Percentiles rank a stretch among this genome's conserved stretches.
phyloP scores from a whole-genome alignment of 2,888 invertebrate species.

The Conus canariensis region DNA sequence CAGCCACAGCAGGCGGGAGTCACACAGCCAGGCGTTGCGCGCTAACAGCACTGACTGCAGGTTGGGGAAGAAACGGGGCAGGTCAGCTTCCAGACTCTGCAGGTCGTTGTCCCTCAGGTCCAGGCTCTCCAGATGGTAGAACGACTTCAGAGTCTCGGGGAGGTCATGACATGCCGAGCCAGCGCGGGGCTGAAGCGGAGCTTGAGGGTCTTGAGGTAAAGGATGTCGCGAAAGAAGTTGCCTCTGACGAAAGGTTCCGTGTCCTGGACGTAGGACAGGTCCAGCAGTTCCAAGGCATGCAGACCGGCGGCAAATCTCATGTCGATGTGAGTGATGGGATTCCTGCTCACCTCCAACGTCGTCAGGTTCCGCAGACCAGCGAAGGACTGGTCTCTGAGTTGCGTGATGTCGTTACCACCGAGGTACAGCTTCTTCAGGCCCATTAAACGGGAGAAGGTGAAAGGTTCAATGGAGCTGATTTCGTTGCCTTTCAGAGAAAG shows the following conservation, averaged over 20 bases:
- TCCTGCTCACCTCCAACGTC: constrained; percentile 58
- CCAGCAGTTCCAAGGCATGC: constrained; percentile 52
- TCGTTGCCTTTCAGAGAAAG: constrained; percentile 74
- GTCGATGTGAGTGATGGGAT: constrained; percentile 59
- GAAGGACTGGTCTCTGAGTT: constrained; percentile 59
- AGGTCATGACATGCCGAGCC: constrained; percentile 54
- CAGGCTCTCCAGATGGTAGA: constrained; percentile 55
- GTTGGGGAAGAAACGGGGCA: constrained; percentile 46
- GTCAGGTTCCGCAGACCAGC: constrained; percentile 53
- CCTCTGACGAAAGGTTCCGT: constrained; percentile 54
- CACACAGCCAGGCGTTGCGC: constrained; percentile 89
- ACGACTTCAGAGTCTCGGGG: constrained; percentile 50
- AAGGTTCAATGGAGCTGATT: constrained; percentile 48
- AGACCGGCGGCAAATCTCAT: constrained; percentile 60
- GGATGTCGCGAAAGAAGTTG: constrained; percentile 59
- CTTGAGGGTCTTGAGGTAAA: constrained; percentile 53
- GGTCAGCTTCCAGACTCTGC: constrained; percentile 51
- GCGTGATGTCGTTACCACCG: constrained; percentile 57
- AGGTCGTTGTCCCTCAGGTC: constrained; percentile 62
- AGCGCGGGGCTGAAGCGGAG: constrained; percentile 61
- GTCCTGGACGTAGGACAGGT: constrained; percentile 57
- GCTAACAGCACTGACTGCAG: constrained; percentile 82
- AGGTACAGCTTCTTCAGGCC: constrained; percentile 57
- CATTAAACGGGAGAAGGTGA: constrained; percentile 55
- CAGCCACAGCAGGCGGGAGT: constrained; percentile 89